Evolutionary conservation across 64 coral and sea anemone species (phyloP), one percentile per base, ranked within the genome.

Genomic region (Hydrozoanthus tunicans): DNA sequence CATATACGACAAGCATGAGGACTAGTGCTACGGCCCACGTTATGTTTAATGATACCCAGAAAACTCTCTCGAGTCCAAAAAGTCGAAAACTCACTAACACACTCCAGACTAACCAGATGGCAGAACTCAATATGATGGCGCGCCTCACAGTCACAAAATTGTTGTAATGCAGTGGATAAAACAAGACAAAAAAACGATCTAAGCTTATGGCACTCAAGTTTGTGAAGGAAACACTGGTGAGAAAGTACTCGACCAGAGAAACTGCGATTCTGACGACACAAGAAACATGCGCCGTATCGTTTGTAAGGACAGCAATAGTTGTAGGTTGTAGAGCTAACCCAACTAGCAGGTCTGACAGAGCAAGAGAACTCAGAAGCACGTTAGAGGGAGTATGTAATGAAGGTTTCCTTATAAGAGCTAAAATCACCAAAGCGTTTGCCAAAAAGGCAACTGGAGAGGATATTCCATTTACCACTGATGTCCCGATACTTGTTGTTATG

Each of bases 381-480:
- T 86, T 86, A n/a, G 65, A 86, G 32, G 66, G 82, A 57, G 82
- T 86, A 5, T 70, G 82, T 25, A 86, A 66, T 7, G 83, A 86
- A 0, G 66, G n/a, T 32, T 70, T 86, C 24, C 7, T 86, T 20
- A 59, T 43, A 4, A 86, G 56, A 11, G 83, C 83, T 12, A 86
- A 23, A 43, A 86, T 55, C 25, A 86, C 55, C 83, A 86, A 86
- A 57, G 83, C 11, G 10, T 86, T 86, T 27, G 54, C 11, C 11
- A 73, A 55, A 6, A 86, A 13, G 8, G 54, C 83, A n/a, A 86
- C 53, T 5, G 83, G 83, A 13, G 67, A 86, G 13, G 83, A 73
- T 59, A 73, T 56, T 7, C 67, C 83, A 58, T 86, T 86, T n/a
- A 86, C 59, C 11, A 86, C 54, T 14, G 83, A 86, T 60, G 68